Percentiles rank a stretch among this genome's conserved stretches.
These are phyloP conservation scores for Oryzaephilus surinamensis DNA, from an alignment of 1,140 invertebrate species.

Conservation along the genomic window DNA sequence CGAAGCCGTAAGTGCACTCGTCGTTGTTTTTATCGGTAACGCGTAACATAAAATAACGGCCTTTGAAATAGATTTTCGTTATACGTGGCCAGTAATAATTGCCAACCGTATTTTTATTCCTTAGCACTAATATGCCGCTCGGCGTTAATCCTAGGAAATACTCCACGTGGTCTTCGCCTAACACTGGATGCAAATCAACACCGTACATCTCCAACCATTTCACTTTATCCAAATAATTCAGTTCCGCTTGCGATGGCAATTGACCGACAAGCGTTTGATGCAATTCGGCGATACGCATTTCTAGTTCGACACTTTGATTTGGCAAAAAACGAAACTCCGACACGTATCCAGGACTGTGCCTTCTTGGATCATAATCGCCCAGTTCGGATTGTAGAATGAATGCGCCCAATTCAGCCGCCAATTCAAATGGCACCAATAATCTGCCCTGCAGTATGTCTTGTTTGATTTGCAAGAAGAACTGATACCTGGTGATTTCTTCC, in stretches of 20 bases:
- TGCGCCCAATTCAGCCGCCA: constrained; percentile 86
- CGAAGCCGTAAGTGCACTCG: constrained; percentile 90
- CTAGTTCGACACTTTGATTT: constrained; percentile 86
- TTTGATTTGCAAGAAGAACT: constrained; percentile 92
- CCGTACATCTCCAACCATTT: constrained; percentile 97
- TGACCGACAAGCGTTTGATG: constrained; percentile 67
- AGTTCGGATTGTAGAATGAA: constrained; percentile 95
- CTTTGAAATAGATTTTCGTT: constrained; percentile 92
- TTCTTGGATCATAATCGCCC: constrained; percentile 87
- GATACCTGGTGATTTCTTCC: constrained; percentile 94
- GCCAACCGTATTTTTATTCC: constrained; percentile 93
- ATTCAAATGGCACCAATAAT: constrained; percentile 75
- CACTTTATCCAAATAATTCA: constrained; percentile 85
- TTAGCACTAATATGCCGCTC: constrained; percentile 90
- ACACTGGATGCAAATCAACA: constrained; percentile 93
- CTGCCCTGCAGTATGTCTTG: constrained; percentile 88
- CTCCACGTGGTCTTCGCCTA: constrained; percentile 93
- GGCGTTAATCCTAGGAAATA: constrained; percentile 96
- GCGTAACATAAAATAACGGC: constrained; percentile 89
- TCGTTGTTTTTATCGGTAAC: constrained; percentile 94
- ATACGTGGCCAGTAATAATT: constrained; percentile 99
- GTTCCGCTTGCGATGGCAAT: constrained; percentile 85
- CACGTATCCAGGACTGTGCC: constrained; percentile 85
- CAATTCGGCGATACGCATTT: constrained; percentile 77
- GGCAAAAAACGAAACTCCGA: constrained; percentile 95